Conservation (phyloP, 2,797 vertebrate genomes). For the Streptopelia turtur region DNA sequence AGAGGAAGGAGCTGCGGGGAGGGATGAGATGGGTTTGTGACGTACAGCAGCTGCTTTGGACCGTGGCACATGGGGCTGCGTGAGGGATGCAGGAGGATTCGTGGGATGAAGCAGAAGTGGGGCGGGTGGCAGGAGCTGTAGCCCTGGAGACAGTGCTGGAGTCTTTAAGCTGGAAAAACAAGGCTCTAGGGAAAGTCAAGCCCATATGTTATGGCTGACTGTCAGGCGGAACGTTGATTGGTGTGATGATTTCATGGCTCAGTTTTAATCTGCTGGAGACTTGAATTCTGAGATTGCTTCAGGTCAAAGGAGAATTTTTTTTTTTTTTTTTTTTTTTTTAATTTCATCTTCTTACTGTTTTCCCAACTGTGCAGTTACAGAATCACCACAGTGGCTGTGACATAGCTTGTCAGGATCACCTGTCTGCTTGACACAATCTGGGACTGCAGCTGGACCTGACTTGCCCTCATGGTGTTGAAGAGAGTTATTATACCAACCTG, state of each 20-base stretch:
- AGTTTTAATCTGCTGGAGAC: not conserved
- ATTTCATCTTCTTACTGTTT: not conserved
- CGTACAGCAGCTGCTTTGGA: not conserved
- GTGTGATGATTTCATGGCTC: not conserved
- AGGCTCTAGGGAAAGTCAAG: not conserved
- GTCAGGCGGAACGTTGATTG: not conserved
- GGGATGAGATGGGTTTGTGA: not conserved
- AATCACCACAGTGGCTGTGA: not conserved
- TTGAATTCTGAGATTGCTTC: not conserved
- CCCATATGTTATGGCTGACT: not conserved
- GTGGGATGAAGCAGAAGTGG: not conserved
- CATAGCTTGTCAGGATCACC: not conserved
- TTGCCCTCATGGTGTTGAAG: not conserved
- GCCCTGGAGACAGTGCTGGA: not conserved
- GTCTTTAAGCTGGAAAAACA: not conserved
- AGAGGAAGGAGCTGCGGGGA: not conserved
- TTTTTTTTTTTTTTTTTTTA: not conserved
- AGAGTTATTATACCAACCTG: not conserved
- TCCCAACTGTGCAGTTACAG: not conserved
- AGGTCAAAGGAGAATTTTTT: not conserved
- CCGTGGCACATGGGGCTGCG: fast-evolving
- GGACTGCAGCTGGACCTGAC: not conserved
- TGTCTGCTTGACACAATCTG: not conserved
- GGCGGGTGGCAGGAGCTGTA: not conserved
- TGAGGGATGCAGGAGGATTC: not conserved